phyloP scores from a whole-genome alignment of 2,888 invertebrate species.

The Omphaloscelis lunosa region DNA sequence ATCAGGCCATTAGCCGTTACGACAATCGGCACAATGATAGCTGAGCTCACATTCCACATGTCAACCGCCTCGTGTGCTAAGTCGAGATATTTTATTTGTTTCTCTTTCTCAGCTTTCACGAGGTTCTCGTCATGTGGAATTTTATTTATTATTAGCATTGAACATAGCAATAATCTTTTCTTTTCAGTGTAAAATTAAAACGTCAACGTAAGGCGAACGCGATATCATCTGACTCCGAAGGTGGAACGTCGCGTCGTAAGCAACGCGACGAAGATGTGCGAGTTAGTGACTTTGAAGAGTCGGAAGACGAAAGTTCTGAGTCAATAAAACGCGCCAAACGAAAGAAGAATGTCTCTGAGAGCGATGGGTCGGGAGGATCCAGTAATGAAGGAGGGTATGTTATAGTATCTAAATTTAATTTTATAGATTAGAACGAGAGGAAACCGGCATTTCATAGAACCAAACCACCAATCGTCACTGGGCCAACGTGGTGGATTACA shows the following conservation, averaged over 20 bases:
- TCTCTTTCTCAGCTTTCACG: too few relatives aligned
- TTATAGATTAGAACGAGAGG: too few relatives aligned
- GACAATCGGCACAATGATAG: too few relatives aligned
- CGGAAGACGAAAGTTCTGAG: constrained; percentile 79
- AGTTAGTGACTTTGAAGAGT: constrained; percentile 85
- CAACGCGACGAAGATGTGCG: constrained; percentile 63
- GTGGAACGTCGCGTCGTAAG: constrained; percentile 78
- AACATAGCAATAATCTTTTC: not conserved
- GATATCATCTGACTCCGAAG: constrained; percentile 86
- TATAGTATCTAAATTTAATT: not conserved
- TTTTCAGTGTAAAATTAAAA: constrained; percentile 78
- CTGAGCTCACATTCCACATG: too few relatives aligned
- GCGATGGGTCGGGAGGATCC: constrained; percentile 82
- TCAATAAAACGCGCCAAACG: constrained; percentile 77
- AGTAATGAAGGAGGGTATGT: constrained; percentile 76
- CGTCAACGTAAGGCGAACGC: constrained; percentile 82
- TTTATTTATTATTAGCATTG: not conserved
- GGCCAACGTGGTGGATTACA: not conserved
- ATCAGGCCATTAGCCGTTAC: too few relatives aligned
- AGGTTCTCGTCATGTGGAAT: too few relatives aligned
- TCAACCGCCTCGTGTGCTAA: too few relatives aligned
- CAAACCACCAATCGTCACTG: too few relatives aligned
- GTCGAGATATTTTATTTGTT: too few relatives aligned
- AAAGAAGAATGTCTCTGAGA: constrained; percentile 81
- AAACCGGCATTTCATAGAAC: not conserved